Evolutionary conservation across 2,888 invertebrate genomes (phyloP).

Genomic region (Pemphredon lugubris): DNA sequence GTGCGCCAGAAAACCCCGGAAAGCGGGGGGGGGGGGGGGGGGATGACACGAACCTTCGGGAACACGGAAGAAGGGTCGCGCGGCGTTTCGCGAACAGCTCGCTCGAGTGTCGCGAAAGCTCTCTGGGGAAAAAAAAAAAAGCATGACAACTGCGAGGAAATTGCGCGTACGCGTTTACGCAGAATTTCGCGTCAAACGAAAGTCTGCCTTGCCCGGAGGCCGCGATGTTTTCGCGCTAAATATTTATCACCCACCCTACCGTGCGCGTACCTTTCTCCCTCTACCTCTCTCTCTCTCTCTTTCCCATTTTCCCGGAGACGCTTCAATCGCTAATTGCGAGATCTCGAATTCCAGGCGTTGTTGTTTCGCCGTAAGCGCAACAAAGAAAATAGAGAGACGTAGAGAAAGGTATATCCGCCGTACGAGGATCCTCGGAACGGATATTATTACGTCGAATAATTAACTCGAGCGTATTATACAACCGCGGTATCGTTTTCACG

Average conservation of each 20-base stretch:
- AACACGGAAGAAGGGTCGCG: neutral
- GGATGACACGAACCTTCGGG: neutral
- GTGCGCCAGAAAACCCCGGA: slow-evolving; percentile 9
- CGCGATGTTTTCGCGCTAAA: too few relatives aligned
- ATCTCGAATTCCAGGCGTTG: slow-evolving; percentile 20
- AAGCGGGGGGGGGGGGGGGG: neutral
- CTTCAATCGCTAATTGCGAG: slow-evolving; percentile 37
- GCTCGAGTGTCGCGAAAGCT: slow-evolving; percentile 40
- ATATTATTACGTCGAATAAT: too few relatives aligned
- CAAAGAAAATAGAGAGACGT: too few relatives aligned
- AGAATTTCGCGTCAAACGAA: too few relatives aligned
- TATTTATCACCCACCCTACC: too few relatives aligned
- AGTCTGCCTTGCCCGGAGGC: neutral
- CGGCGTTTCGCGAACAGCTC: slow-evolving; percentile 26
- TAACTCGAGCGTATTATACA: too few relatives aligned
- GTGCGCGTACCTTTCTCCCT: too few relatives aligned
- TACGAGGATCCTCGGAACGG: too few relatives aligned
- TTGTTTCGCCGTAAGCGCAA: neutral
- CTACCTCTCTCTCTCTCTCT: neutral
- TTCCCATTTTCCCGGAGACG: slow-evolving; percentile 20
- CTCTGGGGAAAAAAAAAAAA: slow-evolving; percentile 30
- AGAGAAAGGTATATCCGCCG: neutral
- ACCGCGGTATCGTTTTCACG: too few relatives aligned
- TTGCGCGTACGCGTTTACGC: slow-evolving; percentile 9
- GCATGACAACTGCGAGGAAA: slow-evolving; percentile 44